Percentiles rank a stretch among this genome's conserved stretches.
phyloP scores from a whole-genome alignment of 2,888 invertebrate species.

The Drosophila birchii region DNA sequence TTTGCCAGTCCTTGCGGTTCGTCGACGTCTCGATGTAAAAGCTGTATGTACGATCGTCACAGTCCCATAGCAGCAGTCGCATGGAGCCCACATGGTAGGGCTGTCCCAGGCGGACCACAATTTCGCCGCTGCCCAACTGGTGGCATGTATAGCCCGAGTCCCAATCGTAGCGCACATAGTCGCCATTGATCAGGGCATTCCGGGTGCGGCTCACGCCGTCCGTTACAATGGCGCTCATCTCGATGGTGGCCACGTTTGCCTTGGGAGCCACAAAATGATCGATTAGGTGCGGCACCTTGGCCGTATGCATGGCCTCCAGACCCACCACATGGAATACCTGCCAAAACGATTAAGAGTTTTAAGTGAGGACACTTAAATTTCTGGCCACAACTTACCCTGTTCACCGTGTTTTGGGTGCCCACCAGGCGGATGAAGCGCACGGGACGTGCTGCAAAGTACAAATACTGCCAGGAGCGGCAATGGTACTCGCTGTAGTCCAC shows the following conservation, averaged over 20 bases:
- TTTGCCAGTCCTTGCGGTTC: conserved; percentile 96
- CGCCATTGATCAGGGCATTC: conserved; percentile 98
- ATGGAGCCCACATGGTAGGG: conserved; percentile 96
- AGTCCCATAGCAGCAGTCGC: conserved; percentile 98
- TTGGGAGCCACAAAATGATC: conserved; percentile 92
- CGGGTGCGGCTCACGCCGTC: conserved; percentile 98
- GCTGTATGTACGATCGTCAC: conserved; percentile 96
- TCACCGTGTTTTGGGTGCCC: conserved; percentile 97
- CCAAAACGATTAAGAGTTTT: too few species aligned
- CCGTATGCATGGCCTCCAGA: conserved; percentile 94
- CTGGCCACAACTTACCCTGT: conserved; percentile 87
- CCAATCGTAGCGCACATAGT: conserved; percentile 98
- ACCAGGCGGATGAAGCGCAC: conserved; percentile 92
- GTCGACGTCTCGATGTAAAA: conserved; percentile 98
- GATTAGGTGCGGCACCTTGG: conserved; percentile 90
- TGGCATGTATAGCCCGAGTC: conserved; percentile 99
- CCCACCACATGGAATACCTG: conserved; percentile 95
- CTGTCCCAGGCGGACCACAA: conserved; percentile 97
- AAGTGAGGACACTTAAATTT: too few species aligned
- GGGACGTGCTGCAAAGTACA: conserved; percentile 95
- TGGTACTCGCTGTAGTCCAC: conserved; percentile 96
- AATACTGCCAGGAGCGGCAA: conserved; percentile 98
- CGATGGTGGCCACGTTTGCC: conserved; percentile 96
- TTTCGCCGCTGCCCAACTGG: conserved; percentile 96
- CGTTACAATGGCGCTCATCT: conserved; percentile 95